A percentile compares a stretch with the other conserved stretches of the same genome.
These are phyloP conservation scores for Galerucella calmariensis DNA, from an alignment of 2,888 invertebrate genomes.

Conservation along the genomic window DNA sequence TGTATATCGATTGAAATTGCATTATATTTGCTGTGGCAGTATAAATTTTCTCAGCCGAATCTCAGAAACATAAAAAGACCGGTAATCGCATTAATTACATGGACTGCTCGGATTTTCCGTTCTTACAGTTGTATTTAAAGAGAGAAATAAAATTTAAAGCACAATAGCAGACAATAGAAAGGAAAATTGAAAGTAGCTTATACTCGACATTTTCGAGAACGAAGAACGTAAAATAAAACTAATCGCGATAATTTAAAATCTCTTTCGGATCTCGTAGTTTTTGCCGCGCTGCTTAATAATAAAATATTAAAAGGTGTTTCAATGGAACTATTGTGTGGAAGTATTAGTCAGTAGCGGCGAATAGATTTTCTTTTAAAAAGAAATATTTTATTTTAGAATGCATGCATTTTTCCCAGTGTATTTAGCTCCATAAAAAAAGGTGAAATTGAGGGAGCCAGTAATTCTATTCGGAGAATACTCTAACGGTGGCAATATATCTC, in stretches of 20 bases:
- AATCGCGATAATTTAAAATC: not conserved
- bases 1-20: not conserved
- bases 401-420: not conserved
- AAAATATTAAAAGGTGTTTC: too few species aligned
- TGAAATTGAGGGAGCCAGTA: not conserved
- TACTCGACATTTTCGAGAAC: not conserved
- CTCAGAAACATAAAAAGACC: not conserved
- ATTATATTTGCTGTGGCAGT: not conserved
- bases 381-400: not conserved
- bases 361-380: not conserved
- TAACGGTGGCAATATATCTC: not conserved
- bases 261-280: not conserved
- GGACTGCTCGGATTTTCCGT: not conserved
- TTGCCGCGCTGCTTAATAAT: not conserved
- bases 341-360: too few species aligned
- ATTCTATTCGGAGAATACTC: not conserved
- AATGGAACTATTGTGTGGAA: too few species aligned
- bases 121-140: not conserved
- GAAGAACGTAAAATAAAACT: not conserved
- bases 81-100: slow-evolving; percentile 1
- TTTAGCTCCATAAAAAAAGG: not conserved
- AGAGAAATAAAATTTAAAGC: slow-evolving; percentile 9
- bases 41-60: not conserved
- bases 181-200: slow-evolving; percentile 8
- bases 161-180: not conserved